Evolutionary conservation across 2,888 invertebrate species (phyloP).

Genomic region (Epinotia bilunana): DNA sequence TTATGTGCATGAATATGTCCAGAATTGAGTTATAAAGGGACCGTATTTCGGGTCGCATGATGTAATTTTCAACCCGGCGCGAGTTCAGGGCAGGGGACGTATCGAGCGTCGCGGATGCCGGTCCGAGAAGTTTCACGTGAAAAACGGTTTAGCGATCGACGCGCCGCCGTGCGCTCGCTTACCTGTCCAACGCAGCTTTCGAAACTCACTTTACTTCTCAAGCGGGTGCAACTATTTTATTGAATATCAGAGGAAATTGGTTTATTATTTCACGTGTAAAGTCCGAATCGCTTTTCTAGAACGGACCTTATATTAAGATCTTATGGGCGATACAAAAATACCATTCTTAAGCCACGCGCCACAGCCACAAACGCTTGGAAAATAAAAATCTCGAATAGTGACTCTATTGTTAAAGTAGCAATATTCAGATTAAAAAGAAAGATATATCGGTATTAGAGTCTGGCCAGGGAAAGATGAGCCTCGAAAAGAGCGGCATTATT

Average conservation of each 20-base stretch:
- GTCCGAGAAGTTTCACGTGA: conserved; percentile 21
- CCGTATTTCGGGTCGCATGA: conserved; percentile 42
- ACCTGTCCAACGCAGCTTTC: conserved; percentile 11
- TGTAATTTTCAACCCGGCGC: conserved; percentile 41
- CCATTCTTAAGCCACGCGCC: no score
- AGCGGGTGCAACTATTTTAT: conserved; percentile 5
- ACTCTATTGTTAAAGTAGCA: no score
- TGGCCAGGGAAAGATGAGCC: no score
- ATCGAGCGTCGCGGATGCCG: conserved; percentile 14
- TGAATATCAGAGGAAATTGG: no score
- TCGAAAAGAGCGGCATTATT: no score
- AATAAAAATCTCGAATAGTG: no score
- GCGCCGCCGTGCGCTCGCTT: conserved; percentile 9
- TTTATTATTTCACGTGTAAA: no score
- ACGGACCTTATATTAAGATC: no score
- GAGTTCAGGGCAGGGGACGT: conserved; percentile 28
- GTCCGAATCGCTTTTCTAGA: no score
- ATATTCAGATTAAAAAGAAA: no score
- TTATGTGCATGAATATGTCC: conserved; percentile 45
- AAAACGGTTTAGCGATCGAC: conserved; percentile 27
- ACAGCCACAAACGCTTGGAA: no score
- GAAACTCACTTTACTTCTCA: neutral
- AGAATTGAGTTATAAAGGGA: conserved; percentile 45
- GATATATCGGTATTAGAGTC: neutral
- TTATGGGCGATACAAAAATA: no score